phyloP scores from a whole-genome alignment of 2,888 invertebrate genomes.

The Nebria brevicollis region DNA sequence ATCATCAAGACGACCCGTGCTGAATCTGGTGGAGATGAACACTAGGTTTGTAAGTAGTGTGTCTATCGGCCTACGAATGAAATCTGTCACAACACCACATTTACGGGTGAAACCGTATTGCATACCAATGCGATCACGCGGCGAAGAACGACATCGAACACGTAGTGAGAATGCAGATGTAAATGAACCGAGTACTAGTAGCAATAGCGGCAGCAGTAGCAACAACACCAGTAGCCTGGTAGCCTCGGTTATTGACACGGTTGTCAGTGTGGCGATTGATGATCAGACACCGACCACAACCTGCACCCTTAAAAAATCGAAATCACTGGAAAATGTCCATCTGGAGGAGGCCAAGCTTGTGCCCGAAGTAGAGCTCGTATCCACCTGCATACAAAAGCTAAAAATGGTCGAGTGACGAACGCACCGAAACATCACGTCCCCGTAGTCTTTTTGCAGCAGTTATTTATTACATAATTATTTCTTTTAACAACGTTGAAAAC shows the following conservation, averaged over 20 bases:
- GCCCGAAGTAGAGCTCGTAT: slow-evolving; percentile 71
- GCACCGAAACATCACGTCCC: not conserved
- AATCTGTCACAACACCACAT: slow-evolving; percentile 64
- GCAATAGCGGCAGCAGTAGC: not conserved
- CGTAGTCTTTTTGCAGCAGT: not conserved
- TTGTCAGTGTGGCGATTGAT: slow-evolving; percentile 54
- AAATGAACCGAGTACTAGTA: slow-evolving; percentile 52
- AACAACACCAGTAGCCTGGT: slow-evolving; percentile 51
- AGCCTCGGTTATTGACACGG: slow-evolving; percentile 56
- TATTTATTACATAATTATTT: not conserved
- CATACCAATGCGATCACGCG: slow-evolving; percentile 66
- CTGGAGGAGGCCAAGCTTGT: slow-evolving; percentile 58
- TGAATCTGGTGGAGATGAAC: slow-evolving; percentile 68
- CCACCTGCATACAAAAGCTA: slow-evolving; percentile 71
- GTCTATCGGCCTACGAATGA: slow-evolving; percentile 70
- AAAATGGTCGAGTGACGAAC: slow-evolving; percentile 66
- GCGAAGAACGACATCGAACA: slow-evolving; percentile 67
- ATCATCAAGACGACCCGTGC: slow-evolving; percentile 55
- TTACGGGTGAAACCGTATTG: slow-evolving; percentile 69
- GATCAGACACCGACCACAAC: slow-evolving; percentile 43
- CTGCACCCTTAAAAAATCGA: slow-evolving; percentile 67
- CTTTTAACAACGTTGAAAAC: not conserved
- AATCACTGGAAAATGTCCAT: slow-evolving; percentile 70
- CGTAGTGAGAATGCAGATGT: slow-evolving; percentile 72
- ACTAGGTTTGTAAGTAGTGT: slow-evolving; percentile 72